A percentile compares a stretch with the other conserved stretches of the same genome.
phyloP scores from a whole-genome alignment of 2,113 vertebrate genomes.

The Orthonyx spaldingii region DNA sequence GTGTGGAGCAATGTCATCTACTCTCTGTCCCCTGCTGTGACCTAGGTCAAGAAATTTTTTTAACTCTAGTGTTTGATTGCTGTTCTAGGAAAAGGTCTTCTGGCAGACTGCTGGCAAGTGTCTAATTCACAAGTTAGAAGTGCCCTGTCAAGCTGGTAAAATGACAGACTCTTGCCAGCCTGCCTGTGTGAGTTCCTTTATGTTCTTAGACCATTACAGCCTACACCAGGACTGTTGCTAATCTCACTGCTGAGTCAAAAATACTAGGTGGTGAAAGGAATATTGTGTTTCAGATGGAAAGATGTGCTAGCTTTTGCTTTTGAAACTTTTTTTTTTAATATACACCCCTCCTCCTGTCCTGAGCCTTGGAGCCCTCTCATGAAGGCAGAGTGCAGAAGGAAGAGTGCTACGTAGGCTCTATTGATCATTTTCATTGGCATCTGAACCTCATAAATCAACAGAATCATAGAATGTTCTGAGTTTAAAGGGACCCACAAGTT shows the following conservation, averaged over 20 bases:
- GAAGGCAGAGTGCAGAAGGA: neutral
- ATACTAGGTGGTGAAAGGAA: neutral
- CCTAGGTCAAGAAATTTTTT: neutral
- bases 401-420: neutral
- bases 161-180: neutral
- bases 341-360: rapidly evolving
- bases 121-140: neutral
- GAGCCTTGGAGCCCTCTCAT: neutral
- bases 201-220: neutral
- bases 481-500: neutral
- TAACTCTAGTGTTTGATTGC: neutral
- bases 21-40: neutral
- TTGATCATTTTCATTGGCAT: neutral
- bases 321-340: neutral
- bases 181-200: neutral
- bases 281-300: neutral
- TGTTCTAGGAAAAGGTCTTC: neutral
- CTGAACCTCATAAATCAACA: neutral
- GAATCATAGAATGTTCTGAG: neutral
- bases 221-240: neutral
- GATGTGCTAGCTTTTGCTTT: neutral
- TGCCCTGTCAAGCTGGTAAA: neutral
- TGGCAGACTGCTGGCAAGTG: neutral
- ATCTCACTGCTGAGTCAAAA: neutral
- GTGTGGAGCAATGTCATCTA: neutral